Evolutionary conservation across 2,888 invertebrate genomes (phyloP).

Genomic region (Pediacus dermestoides): DNA sequence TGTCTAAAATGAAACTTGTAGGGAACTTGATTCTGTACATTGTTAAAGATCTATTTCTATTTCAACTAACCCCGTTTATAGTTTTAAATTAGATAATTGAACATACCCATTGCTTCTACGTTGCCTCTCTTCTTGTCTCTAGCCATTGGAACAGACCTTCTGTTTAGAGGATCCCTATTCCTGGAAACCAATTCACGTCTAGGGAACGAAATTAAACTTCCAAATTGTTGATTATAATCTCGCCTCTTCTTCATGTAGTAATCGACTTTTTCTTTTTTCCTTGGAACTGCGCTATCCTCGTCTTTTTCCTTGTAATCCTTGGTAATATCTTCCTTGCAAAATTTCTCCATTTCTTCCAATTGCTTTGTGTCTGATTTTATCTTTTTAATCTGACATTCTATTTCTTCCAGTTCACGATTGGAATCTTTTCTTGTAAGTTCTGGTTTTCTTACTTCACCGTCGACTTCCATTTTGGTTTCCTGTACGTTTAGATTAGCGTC

Average conservation of each 20-base stretch:
- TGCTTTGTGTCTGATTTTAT: constrained; percentile 39
- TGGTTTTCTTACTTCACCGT: constrained; percentile 18
- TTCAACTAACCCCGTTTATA: too few relatives aligned
- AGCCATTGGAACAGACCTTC: constrained; percentile 44
- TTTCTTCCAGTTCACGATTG: constrained; percentile 42
- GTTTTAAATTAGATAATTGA: too few relatives aligned
- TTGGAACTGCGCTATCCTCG: constrained; percentile 48
- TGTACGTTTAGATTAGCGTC: constrained; percentile 31
- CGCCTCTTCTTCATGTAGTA: constrained; percentile 44
- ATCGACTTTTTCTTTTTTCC: constrained; percentile 56
- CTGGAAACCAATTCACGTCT: constrained; percentile 39
- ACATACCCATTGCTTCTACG: constrained; percentile 49
- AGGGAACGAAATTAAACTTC: constrained; percentile 46
- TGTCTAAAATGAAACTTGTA: too few relatives aligned
- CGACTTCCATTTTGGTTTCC: constrained; percentile 30
- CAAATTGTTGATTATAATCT: constrained; percentile 47
- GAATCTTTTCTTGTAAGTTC: constrained; percentile 38
- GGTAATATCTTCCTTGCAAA: constrained; percentile 46
- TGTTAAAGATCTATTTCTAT: too few relatives aligned
- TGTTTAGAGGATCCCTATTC: constrained; percentile 41
- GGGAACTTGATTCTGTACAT: too few relatives aligned
- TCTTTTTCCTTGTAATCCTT: constrained; percentile 48
- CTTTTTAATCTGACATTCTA: constrained; percentile 38
- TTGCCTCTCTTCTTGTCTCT: constrained; percentile 50
- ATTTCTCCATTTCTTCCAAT: constrained; percentile 42